Evolutionary conservation across 2,797 vertebrate species (phyloP).

Genomic region (Tympanoctomys barrerae): DNA sequence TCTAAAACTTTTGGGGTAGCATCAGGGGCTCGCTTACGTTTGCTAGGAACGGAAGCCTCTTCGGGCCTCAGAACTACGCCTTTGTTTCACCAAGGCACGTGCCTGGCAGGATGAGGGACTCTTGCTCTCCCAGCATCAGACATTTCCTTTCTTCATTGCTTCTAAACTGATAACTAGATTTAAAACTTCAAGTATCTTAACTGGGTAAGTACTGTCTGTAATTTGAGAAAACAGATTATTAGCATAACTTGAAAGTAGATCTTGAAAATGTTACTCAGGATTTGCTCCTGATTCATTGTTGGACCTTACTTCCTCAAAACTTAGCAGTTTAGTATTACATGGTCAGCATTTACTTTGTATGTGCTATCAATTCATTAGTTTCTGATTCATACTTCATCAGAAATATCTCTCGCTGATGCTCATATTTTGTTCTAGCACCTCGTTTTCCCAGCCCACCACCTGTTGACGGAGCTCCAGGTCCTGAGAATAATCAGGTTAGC

Average conservation of each 20-base stretch:
- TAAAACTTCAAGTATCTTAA: neutral
- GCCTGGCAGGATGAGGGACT: rapidly evolving
- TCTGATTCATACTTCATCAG: neutral
- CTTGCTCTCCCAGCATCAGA: neutral
- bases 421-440: neutral
- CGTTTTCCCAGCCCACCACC: neutral
- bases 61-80: rapidly evolving
- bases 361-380: neutral
- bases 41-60: neutral
- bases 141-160: too few relatives aligned
- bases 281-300: neutral
- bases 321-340: neutral
- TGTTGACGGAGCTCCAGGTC: neutral
- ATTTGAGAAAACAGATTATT: neutral
- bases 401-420: neutral
- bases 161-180: neutral
- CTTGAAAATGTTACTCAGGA: neutral
- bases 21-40: neutral
- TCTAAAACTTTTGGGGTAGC: neutral
- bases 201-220: neutral
- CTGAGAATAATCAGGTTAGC: neutral
- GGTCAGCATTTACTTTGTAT: neutral
- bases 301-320: neutral
- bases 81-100: neutral
- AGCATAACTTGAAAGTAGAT: neutral